These are phyloP conservation scores for Cheilosia pagana DNA, from an alignment of 2,888 invertebrate genomes.

Conservation along the genomic window DNA sequence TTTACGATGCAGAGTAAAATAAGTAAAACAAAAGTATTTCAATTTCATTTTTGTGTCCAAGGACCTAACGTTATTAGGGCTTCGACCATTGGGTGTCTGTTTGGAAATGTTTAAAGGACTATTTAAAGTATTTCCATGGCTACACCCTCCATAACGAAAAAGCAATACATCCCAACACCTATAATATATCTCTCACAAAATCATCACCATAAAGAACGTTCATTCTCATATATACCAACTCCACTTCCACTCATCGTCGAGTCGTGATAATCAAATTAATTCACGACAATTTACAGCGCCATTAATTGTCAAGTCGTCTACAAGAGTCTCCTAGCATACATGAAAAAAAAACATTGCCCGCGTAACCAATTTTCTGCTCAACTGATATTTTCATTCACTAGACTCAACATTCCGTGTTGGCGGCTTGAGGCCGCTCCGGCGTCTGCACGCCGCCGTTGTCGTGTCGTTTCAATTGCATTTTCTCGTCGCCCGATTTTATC, in stretches of 20 bases:
- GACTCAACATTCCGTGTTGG: conserved; percentile 42
- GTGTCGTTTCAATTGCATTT: conserved; percentile 37
- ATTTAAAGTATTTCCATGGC: no score
- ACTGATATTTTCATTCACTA: conserved; percentile 63
- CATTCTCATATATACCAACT: conserved; percentile 3
- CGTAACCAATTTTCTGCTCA: conserved; percentile 63
- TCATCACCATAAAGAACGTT: background rate
- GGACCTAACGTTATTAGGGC: no score
- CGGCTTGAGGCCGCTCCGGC: conserved; percentile 13
- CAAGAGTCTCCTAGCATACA: conserved; percentile 30
- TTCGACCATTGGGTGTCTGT: no score
- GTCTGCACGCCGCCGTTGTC: conserved; percentile 28
- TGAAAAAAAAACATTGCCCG: conserved; percentile 15
- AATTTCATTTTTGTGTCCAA: no score
- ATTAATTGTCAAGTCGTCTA: conserved; percentile 62
- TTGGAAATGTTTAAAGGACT: no score
- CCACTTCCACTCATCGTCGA: conserved; percentile 16
- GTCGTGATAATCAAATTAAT: conserved; percentile 57
- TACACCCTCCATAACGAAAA: no score
- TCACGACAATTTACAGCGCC: conserved; percentile 56
- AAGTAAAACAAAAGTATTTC: no score
- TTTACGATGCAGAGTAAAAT: no score
- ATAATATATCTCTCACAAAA: background rate
- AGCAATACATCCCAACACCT: background rate
- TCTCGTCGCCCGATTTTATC: conserved; percentile 12